Base-by-base conservation (phyloP, 1,140 invertebrate genomes). In the Liolophura sinensis region DNA sequence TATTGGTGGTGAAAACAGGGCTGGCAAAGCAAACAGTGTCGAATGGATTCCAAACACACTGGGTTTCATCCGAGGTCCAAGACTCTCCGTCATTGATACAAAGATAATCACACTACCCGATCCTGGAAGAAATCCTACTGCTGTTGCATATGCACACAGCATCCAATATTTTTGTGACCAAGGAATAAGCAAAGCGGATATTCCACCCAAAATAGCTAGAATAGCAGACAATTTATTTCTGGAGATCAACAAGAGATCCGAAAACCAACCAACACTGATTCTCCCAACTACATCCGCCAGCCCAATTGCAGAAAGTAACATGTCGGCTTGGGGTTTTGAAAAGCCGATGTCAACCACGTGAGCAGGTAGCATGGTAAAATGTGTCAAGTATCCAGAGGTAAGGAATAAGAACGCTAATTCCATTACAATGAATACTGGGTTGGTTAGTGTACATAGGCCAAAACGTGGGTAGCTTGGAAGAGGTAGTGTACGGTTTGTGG, bases 331-430 rank as follows among this genome's bases (percentile, higher is more conserved):
- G 7, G 54, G 48, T n/a, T 69, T 64, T 40, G 66, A 57, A 5
- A 66, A 22, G 12, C 62, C 55, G 15, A 66, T 65, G 1, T 67
- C 66, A 27, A 61, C 65, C 46, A 57, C 63, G 46, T 64, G 68
- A 9, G 73, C 69, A 18, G 77, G 74, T 20, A 78, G 51, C 54
- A 73, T 71, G n/a, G 74, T 60, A 31, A 74, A 78, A 50, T 75
- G 46, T 46, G 59, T 67, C 22, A 69, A 69, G 51, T 76, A 74
- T 9, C 68, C 68, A 56, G 73, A 69, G 18, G 60, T 70, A 22
- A 62, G 47, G 6, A 71, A 65, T 18, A 70, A 67, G n/a, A 71
- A 58, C 12, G 68, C 67, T 20, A 67, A 40, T 1, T 66, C 14
- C 60, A 69, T 73, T n/a, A 75, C 46, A 5, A 72, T 52, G 55